Evolutionary conservation across 1,140 invertebrate genomes (phyloP).

Genomic region (Gonatopus flavifemur): DNA sequence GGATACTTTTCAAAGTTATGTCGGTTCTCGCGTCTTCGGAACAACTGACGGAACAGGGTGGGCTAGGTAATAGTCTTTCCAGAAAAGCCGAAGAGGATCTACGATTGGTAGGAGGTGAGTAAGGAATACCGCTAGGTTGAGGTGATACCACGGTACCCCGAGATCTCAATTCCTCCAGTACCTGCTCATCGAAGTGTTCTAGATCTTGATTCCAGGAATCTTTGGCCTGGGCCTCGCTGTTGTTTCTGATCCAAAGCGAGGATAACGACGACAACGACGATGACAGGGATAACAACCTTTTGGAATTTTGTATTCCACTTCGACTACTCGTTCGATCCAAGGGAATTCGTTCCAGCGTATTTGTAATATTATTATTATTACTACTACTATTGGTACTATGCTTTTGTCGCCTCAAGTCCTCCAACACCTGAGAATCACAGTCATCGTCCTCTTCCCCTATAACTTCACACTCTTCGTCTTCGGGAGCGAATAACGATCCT

Average conservation of each 20-base stretch:
- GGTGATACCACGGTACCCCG: conserved; percentile 67
- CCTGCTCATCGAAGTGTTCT: conserved; percentile 34
- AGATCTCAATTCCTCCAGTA: conserved; percentile 49
- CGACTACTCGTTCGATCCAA: conserved; percentile 13
- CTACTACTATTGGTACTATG: too few species aligned
- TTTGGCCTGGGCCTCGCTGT: conserved; percentile 44
- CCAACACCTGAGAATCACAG: conserved; percentile 34
- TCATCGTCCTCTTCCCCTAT: conserved; percentile 35
- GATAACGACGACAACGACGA: neutral
- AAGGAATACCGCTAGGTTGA: conserved; percentile 66
- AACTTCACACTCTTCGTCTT: conserved; percentile 26
- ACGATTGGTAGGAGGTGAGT: conserved; percentile 31
- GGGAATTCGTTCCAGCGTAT: conserved; percentile 15
- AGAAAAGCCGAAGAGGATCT: conserved; percentile 40
- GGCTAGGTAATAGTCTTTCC: conserved; percentile 48
- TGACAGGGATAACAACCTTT: neutral
- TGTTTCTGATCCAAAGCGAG: conserved; percentile 20
- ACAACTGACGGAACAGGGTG: conserved; percentile 52
- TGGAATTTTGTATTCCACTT: neutral
- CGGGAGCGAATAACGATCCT: conserved; percentile 12
- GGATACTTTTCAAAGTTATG: conserved; percentile 41
- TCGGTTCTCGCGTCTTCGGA: conserved; percentile 52
- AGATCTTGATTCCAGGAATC: conserved; percentile 34
- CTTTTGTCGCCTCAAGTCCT: conserved; percentile 29
- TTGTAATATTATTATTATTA: too few species aligned